phyloP scores from a whole-genome alignment of 2,113 vertebrate species.

The Notothenia rossii region DNA sequence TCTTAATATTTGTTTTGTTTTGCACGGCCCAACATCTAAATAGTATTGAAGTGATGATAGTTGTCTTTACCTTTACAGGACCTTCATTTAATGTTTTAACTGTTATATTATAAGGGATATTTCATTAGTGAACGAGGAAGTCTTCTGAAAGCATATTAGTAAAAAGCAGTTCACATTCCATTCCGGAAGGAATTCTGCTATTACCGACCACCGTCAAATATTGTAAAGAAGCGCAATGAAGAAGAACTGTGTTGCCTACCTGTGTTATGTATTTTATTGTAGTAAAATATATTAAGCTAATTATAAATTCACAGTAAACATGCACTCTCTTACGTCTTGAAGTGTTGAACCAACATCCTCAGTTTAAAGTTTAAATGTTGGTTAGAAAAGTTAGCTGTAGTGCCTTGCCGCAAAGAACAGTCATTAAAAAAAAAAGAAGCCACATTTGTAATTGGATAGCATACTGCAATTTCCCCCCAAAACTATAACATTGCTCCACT shows the following conservation, averaged over 20 bases:
- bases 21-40: not conserved
- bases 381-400: not conserved
- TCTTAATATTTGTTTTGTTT: not conserved
- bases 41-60: too few species aligned
- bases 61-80: not conserved
- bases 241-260: not conserved
- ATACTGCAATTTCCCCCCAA: too few species aligned
- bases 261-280: not conserved
- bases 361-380: not conserved
- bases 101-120: not conserved
- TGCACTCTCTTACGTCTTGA: not conserved
- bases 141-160: not conserved
- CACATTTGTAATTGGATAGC: not conserved
- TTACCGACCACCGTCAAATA: not conserved
- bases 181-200: not conserved
- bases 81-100: too few species aligned
- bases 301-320: not conserved
- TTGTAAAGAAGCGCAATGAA: not conserved
- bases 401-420: not conserved
- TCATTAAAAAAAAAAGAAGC: not conserved
- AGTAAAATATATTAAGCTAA: not conserved
- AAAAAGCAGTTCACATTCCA: conserved; percentile 14
- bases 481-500: not conserved
- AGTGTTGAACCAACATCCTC: not conserved
- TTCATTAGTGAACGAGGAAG: not conserved